Conservation (phyloP, 2,113 vertebrate genomes). For the Aramus guarauna region DNA sequence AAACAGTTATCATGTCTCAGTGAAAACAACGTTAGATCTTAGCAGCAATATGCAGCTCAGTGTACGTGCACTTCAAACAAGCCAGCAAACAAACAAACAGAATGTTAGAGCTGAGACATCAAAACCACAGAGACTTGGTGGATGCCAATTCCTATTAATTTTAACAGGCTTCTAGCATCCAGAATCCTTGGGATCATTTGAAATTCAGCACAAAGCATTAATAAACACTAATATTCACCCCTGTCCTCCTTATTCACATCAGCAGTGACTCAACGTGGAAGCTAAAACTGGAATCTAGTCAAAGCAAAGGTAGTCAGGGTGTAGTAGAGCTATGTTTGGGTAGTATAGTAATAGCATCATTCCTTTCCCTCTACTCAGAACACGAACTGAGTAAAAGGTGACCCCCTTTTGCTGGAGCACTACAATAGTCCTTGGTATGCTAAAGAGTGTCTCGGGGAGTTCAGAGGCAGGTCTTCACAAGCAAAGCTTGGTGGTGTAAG, state of each 20-base stretch:
- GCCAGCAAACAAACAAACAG: background rate
- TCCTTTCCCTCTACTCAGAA: background rate
- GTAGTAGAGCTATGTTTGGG: background rate
- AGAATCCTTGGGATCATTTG: background rate
- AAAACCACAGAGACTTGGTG: background rate
- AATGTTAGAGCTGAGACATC: background rate
- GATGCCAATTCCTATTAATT: conserved; percentile 39
- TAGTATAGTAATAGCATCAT: background rate
- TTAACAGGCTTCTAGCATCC: background rate
- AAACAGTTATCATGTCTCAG: background rate
- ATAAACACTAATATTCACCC: background rate
- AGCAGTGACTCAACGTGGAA: background rate
- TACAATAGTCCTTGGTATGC: background rate
- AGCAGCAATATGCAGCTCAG: background rate
- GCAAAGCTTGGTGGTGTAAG: background rate
- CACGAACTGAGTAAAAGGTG: background rate
- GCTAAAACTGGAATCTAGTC: background rate
- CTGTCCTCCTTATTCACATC: background rate
- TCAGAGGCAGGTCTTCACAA: background rate
- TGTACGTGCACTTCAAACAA: background rate
- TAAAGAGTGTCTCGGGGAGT: no score
- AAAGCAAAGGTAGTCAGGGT: background rate
- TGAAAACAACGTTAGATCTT: background rate
- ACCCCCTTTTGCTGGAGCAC: background rate
- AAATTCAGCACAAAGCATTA: conserved; percentile 14